Conservation (phyloP, 2,797 vertebrate species). For the Rhinogobio ventralis region DNA sequence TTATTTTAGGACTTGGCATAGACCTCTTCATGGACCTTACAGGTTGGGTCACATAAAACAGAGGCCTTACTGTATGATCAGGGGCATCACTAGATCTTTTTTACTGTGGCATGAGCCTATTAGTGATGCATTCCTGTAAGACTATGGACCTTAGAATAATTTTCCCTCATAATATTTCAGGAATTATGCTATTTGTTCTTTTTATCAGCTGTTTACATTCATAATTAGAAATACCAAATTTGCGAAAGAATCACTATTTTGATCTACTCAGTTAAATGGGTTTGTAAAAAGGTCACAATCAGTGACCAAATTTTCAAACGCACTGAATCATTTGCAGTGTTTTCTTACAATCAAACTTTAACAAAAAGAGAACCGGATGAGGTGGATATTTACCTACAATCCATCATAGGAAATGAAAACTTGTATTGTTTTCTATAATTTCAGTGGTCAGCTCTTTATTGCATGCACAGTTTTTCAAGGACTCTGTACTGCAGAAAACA, state of each 20-base stretch:
- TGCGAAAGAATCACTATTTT: not conserved
- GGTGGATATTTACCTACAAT: not conserved
- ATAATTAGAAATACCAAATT: too few relatives aligned
- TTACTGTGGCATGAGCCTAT: not conserved
- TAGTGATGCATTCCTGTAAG: not conserved
- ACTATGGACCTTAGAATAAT: not conserved
- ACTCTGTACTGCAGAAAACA: not conserved
- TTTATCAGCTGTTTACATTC: not conserved
- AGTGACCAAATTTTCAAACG: not conserved
- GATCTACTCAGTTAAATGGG: not conserved
- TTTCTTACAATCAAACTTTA: not conserved
- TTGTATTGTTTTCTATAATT: not conserved
- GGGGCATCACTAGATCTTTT: not conserved
- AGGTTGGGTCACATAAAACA: constrained; percentile 33
- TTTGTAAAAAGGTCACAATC: not conserved
- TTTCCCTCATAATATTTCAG: not conserved
- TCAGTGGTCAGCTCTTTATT: not conserved
- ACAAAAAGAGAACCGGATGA: not conserved
- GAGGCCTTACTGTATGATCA: not conserved
- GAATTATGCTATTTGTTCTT: not conserved
- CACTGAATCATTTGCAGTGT: too few relatives aligned
- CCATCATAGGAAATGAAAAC: not conserved
- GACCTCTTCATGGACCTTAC: not conserved
- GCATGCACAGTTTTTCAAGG: not conserved
- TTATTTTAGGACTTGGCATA: constrained; percentile 17